A percentile compares a stretch with the other conserved stretches of the same genome.
phyloP scores from a whole-genome alignment of 2,888 invertebrate genomes.

The Phragmatobia fuliginosa region DNA sequence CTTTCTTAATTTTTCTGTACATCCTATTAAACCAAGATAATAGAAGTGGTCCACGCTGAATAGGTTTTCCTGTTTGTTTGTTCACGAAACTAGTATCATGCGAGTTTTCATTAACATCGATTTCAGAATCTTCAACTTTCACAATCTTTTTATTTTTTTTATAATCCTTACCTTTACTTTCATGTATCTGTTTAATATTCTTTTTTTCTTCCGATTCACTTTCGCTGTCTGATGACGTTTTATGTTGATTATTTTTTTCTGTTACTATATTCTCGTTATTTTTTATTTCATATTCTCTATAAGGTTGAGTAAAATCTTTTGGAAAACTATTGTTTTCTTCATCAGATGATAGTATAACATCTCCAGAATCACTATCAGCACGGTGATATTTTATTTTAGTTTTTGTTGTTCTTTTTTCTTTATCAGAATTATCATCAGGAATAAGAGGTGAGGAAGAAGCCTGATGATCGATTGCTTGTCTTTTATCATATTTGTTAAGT shows the following conservation, averaged over 20 bases:
- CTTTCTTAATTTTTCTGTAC: background rate
- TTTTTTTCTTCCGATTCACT: background rate
- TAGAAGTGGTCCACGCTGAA: no score
- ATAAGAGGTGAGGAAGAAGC: background rate
- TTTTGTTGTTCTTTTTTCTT: background rate
- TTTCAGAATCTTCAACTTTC: background rate
- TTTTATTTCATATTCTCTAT: background rate
- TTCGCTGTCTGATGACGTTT: background rate
- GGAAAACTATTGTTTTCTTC: background rate
- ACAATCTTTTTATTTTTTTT: background rate
- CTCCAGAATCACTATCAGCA: background rate
- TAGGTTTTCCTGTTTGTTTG: background rate
- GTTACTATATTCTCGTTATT: background rate
- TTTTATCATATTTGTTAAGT: background rate
- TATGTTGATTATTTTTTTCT: background rate
- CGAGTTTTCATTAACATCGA: background rate
- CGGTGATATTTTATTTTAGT: background rate
- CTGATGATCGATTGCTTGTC: background rate
- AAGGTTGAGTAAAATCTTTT: constrained; percentile 6
- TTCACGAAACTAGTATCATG: background rate
- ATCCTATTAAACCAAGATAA: no score
- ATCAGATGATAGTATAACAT: background rate
- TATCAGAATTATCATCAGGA: background rate
- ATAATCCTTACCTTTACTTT: background rate
- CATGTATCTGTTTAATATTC: background rate